These are phyloP conservation scores for Lissocephala sabroskyi DNA, from an alignment of 2,888 invertebrate genomes.

Conservation along the genomic window DNA sequence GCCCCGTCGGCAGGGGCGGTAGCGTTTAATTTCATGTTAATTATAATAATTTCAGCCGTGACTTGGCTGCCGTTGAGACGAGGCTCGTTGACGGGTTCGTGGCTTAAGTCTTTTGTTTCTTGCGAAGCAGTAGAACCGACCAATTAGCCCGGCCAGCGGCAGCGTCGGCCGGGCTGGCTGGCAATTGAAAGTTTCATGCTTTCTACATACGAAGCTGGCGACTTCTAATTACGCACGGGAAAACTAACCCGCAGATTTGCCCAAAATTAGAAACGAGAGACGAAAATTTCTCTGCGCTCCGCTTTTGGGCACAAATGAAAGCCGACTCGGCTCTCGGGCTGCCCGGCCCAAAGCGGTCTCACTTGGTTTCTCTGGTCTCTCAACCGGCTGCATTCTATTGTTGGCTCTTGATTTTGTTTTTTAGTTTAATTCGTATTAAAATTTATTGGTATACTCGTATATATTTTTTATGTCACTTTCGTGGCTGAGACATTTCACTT, in stretches of 20 bases:
- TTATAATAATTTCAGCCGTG: slow-evolving; percentile 45
- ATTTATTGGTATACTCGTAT: too few species aligned
- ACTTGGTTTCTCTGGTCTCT: slow-evolving; percentile 19
- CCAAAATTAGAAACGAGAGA: slow-evolving; percentile 23
- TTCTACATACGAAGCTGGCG: slow-evolving; percentile 19
- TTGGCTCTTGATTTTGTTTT: slow-evolving; percentile 23
- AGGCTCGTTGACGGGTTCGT: not conserved
- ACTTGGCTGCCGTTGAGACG: not conserved
- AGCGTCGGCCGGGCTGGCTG: too few species aligned
- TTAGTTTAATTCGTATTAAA: slow-evolving; percentile 9
- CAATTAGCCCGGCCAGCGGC: not conserved
- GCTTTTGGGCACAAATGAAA: slow-evolving; percentile 61
- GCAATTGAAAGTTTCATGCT: slow-evolving; percentile 9
- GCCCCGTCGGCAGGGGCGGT: slow-evolving; percentile 11
- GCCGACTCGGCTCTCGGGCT: slow-evolving; percentile 40
- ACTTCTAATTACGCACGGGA: too few species aligned
- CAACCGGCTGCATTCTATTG: slow-evolving; percentile 59
- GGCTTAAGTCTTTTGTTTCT: slow-evolving; percentile 26
- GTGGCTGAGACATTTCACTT: slow-evolving; percentile 60
- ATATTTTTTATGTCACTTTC: slow-evolving; percentile 29
- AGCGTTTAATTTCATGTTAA: slow-evolving; percentile 40
- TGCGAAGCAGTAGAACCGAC: not conserved
- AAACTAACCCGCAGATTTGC: not conserved
- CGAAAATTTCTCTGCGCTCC: slow-evolving; percentile 56
- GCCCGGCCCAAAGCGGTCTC: slow-evolving; percentile 22